Evolutionary conservation across 2,888 invertebrate genomes (phyloP).

Genomic region (Brachyptera risi): DNA sequence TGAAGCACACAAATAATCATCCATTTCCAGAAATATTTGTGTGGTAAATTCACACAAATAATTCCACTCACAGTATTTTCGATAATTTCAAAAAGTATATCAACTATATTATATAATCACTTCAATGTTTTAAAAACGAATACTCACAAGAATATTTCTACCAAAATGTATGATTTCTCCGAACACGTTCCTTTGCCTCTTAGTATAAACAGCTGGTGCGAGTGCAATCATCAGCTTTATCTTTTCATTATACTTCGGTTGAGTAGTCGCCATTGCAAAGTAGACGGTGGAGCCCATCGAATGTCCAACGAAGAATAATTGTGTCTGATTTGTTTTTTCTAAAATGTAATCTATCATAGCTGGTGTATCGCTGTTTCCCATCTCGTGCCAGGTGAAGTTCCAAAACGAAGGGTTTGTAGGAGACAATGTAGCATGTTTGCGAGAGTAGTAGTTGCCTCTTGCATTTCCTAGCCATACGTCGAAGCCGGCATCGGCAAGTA

Average conservation of each 20-base stretch:
- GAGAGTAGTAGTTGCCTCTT: too few relatives aligned
- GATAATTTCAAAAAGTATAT: too few relatives aligned
- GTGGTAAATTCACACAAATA: too few relatives aligned
- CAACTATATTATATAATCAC: too few relatives aligned
- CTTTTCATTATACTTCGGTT: constrained; percentile 63
- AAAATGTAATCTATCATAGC: constrained; percentile 72
- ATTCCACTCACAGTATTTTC: too few relatives aligned
- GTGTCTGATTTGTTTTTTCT: constrained; percentile 47
- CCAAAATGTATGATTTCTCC: too few relatives aligned
- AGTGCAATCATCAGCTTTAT: constrained; percentile 63
- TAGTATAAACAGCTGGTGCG: constrained; percentile 64
- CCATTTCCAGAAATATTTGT: too few relatives aligned
- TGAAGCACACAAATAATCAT: too few relatives aligned
- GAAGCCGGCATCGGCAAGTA: constrained; percentile 63
- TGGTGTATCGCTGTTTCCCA: constrained; percentile 81
- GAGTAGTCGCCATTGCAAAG: constrained; percentile 64
- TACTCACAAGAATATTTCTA: too few relatives aligned
- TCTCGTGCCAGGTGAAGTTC: constrained; percentile 83
- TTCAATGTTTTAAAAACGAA: too few relatives aligned
- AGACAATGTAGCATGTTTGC: constrained; percentile 57
- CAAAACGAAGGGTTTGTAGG: constrained; percentile 67
- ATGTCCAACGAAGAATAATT: constrained; percentile 78
- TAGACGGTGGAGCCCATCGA: constrained; percentile 84
- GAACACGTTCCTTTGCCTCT: too few relatives aligned
- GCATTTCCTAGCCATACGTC: constrained; percentile 87